Conservation (phyloP, 2,797 vertebrate genomes). For the Limnodromus scolopaceus region DNA sequence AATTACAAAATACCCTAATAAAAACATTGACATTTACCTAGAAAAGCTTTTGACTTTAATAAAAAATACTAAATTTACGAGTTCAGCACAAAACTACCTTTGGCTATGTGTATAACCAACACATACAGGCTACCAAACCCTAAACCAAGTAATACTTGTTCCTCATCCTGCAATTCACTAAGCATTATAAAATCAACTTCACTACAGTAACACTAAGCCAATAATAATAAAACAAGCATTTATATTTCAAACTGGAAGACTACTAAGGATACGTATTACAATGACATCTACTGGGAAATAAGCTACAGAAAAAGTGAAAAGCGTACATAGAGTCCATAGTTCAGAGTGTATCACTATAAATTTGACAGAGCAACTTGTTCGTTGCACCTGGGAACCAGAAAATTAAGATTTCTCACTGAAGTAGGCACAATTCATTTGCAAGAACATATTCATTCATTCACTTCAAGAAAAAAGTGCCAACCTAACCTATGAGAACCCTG, state of each 20-base stretch:
- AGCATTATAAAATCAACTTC: background rate
- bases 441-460: background rate
- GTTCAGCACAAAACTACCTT: background rate
- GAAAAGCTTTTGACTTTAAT: background rate
- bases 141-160: background rate
- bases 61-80: background rate
- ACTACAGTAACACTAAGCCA: background rate
- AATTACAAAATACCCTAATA: background rate
- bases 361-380: background rate
- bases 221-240: background rate
- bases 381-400: background rate
- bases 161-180: background rate
- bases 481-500: background rate
- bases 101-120: background rate
- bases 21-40: background rate
- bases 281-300: slow-evolving; percentile 8
- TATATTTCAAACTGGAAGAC: background rate
- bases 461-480: background rate
- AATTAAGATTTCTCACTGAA: background rate
- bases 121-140: background rate
- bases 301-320: background rate
- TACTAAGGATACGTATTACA: background rate
- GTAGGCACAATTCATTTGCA: background rate
- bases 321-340: background rate
- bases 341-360: background rate